phyloP scores from a whole-genome alignment of 2,113 vertebrate species.

The Procavia capensis region DNA sequence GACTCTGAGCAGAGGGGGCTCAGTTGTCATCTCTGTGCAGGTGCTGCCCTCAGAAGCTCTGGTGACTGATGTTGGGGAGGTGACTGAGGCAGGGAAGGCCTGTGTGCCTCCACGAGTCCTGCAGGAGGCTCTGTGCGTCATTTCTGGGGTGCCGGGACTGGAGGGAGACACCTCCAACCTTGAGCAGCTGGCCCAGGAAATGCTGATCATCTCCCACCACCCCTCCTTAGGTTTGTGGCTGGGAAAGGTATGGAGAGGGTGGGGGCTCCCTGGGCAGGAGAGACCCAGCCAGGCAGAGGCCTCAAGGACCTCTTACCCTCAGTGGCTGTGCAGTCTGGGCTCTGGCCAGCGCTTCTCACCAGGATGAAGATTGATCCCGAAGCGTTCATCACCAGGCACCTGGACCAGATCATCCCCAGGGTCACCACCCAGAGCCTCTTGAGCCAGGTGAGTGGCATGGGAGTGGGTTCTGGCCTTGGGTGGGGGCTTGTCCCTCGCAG shows the following conservation, averaged over 20 bases:
- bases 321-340: conserved; percentile 90
- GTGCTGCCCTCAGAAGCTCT: conserved; percentile 91
- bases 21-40: conserved; percentile 79
- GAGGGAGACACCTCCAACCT: conserved; percentile 89
- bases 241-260: neutral
- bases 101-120: conserved; percentile 91
- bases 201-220: conserved; percentile 93
- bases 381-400: conserved; percentile 92
- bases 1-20: neutral
- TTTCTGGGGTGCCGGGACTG: conserved; percentile 91
- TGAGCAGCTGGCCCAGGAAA: conserved; percentile 93
- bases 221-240: conserved; percentile 92
- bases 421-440: conserved; percentile 87
- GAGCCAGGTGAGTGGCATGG: conserved; percentile 88
- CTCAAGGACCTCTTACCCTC: neutral
- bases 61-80: conserved; percentile 92
- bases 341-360: conserved; percentile 93
- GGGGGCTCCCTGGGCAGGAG: neutral
- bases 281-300: neutral
- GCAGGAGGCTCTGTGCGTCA: conserved; percentile 90
- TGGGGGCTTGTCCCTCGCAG: neutral
- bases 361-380: conserved; percentile 93
- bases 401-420: conserved; percentile 91
- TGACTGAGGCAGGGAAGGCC: conserved; percentile 90
- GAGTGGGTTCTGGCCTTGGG: neutral